These are phyloP conservation scores for Andrena bucephala DNA, from an alignment of 2,888 invertebrate species.

Conservation along the genomic window DNA sequence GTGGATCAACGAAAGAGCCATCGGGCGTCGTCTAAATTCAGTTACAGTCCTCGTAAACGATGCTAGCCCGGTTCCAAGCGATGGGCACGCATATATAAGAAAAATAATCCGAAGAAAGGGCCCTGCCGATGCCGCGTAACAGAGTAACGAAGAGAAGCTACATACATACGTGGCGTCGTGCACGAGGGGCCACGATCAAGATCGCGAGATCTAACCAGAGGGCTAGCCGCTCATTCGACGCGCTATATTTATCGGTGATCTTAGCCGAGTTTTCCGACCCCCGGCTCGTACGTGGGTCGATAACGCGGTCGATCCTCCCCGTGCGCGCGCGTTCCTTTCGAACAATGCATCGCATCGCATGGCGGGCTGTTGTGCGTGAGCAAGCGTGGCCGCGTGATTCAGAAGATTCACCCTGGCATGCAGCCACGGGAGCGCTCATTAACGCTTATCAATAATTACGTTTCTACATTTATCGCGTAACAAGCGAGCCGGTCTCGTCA, in stretches of 20 bases:
- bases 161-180: constrained; percentile 64
- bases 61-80: background rate
- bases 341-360: constrained; percentile 56
- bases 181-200: constrained; percentile 79
- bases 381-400: constrained; percentile 79
- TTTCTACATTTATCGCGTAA: constrained; percentile 83
- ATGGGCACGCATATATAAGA: background rate
- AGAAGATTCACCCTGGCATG: constrained; percentile 74
- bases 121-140: constrained; percentile 43
- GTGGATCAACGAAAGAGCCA: background rate
- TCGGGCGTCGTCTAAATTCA: background rate
- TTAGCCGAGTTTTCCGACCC: constrained; percentile 78
- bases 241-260: constrained; percentile 81
- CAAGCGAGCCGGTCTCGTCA: constrained; percentile 80
- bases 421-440: constrained; percentile 78
- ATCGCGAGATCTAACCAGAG: constrained; percentile 72
- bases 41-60: background rate
- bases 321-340: constrained; percentile 35
- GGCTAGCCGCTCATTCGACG: constrained; percentile 74
- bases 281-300: constrained; percentile 59
- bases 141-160: constrained; percentile 37
- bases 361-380: constrained; percentile 78
- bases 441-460: constrained; percentile 84
- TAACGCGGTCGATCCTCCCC: constrained; percentile 61
- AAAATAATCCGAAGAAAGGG: constrained; percentile 28